Evolutionary conservation across 2,888 invertebrate species (phyloP).

Genomic region (Drosophila helvetica): DNA sequence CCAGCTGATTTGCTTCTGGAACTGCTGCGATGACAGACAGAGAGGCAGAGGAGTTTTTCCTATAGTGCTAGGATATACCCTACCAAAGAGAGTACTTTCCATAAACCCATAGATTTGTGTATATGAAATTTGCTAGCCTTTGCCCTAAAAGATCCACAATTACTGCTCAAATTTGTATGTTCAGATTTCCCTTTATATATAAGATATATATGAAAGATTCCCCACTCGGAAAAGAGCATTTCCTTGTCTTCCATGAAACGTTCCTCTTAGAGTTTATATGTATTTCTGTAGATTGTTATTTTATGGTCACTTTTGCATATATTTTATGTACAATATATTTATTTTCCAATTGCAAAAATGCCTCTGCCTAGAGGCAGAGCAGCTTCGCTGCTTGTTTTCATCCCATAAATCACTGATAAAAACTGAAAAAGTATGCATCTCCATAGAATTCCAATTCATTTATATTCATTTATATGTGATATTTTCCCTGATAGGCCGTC

Average conservation of each 20-base stretch:
- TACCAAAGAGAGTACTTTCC: neutral
- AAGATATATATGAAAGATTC: too few species aligned
- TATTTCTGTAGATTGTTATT: conserved; percentile 1
- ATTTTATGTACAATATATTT: neutral
- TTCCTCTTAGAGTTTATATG: too few species aligned
- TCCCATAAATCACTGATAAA: conserved; percentile 66
- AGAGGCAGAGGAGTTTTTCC: conserved; percentile 11
- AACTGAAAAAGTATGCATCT: conserved; percentile 48
- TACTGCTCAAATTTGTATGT: too few species aligned
- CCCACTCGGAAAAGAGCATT: neutral
- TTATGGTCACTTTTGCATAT: conserved; percentile 2
- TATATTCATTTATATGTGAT: conserved; percentile 49
- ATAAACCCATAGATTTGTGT: neutral
- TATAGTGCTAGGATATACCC: neutral
- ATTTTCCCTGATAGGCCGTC: conserved; percentile 23
- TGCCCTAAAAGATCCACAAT: too few species aligned
- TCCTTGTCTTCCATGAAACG: neutral
- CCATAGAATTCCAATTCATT: conserved; percentile 38
- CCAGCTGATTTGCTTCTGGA: conserved; percentile 34
- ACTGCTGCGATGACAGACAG: conserved; percentile 12
- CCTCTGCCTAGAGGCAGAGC: conserved; percentile 16
- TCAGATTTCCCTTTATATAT: too few species aligned
- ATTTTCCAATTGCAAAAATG: conserved; percentile 38
- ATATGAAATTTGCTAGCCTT: too few species aligned
- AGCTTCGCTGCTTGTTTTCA: conserved; percentile 31